Percentiles rank a stretch among this genome's conserved stretches.
These are phyloP conservation scores for Cerastis rubricosa DNA, from an alignment of 2,888 invertebrate species.

Conservation along the genomic window DNA sequence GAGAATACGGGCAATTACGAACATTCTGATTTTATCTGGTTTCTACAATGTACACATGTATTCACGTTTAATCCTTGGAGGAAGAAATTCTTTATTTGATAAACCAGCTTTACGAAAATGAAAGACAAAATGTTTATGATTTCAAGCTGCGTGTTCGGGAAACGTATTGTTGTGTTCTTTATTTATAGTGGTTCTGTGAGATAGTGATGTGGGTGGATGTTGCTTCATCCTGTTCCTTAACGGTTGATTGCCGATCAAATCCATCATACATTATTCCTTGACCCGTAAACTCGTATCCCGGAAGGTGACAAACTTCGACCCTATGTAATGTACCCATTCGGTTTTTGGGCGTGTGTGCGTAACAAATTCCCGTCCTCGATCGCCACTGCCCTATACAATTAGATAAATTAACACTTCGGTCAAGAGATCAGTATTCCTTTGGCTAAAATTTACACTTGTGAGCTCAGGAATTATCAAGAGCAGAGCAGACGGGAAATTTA, in stretches of 20 bases:
- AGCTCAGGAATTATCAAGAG: conserved; percentile 47
- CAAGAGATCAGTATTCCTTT: conserved; percentile 38
- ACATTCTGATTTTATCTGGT: conserved; percentile 67
- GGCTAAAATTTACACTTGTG: conserved; percentile 36
- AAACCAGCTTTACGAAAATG: conserved; percentile 51
- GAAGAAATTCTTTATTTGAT: conserved; percentile 59
- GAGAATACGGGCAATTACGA: conserved; percentile 68
- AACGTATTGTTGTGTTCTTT: conserved; percentile 41
- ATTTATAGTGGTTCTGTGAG: conserved; percentile 39
- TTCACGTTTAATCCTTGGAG: conserved; percentile 49
- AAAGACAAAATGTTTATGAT: conserved; percentile 49
- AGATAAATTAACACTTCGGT: conserved; percentile 65
- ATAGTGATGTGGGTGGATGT: conserved; percentile 40
- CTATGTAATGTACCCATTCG: conserved; percentile 58
- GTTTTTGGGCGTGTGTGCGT: conserved; percentile 66
- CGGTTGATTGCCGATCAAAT: conserved; percentile 71
- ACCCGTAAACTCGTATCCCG: conserved; percentile 62
- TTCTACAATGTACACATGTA: conserved; percentile 61
- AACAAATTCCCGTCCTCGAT: conserved; percentile 59
- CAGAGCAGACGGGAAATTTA: conserved; percentile 67
- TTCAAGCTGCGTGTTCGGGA: conserved; percentile 38
- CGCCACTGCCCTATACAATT: conserved; percentile 62
- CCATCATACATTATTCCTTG: conserved; percentile 65
- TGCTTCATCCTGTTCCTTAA: conserved; percentile 59
- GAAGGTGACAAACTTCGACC: conserved; percentile 68